A percentile compares a stretch with the other conserved stretches of the same genome.
phyloP scores from a whole-genome alignment of 2,113 vertebrate species.

The Cranoglanis bouderius region DNA sequence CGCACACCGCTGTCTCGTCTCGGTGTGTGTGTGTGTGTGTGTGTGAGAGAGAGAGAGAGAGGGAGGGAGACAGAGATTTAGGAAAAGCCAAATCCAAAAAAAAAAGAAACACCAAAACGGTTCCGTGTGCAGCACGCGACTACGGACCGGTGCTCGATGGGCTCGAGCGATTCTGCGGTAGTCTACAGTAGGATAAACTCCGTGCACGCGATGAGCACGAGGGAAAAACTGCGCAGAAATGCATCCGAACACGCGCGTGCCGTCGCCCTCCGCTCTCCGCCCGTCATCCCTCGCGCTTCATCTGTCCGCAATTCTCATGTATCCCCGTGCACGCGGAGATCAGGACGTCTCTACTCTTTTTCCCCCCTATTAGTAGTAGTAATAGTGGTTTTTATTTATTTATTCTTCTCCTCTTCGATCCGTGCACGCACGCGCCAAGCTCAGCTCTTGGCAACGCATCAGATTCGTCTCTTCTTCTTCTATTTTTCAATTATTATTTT shows the following conservation, averaged over 20 bases:
- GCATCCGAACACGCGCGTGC: slow-evolving; percentile 13
- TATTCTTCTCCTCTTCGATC: not conserved
- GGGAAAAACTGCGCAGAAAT: not conserved
- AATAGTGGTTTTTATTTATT: not conserved
- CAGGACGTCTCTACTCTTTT: not conserved
- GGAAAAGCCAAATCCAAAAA: not conserved
- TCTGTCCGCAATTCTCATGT: not conserved
- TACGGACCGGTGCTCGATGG: not conserved
- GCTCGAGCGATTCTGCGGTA: slow-evolving; percentile 1
- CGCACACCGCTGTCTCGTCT: too few species aligned
- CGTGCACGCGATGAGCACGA: slow-evolving; percentile 1
- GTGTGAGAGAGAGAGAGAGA: not conserved
- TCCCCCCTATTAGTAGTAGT: not conserved
- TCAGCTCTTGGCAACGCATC: not conserved
- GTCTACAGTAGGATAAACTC: not conserved
- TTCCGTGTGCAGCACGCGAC: slow-evolving; percentile 1
- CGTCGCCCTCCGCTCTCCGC: slow-evolving; percentile 17
- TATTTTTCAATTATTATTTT: not conserved
- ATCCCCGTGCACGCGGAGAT: not conserved
- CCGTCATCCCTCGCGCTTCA: not conserved
- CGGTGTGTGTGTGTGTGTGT: not conserved
- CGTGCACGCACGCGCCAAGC: not conserved
- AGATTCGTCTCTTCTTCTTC: not conserved
- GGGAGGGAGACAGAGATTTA: not conserved
- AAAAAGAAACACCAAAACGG: not conserved